Conservation (phyloP, 2,797 vertebrate genomes). For the Meriones psammophilus region DNA sequence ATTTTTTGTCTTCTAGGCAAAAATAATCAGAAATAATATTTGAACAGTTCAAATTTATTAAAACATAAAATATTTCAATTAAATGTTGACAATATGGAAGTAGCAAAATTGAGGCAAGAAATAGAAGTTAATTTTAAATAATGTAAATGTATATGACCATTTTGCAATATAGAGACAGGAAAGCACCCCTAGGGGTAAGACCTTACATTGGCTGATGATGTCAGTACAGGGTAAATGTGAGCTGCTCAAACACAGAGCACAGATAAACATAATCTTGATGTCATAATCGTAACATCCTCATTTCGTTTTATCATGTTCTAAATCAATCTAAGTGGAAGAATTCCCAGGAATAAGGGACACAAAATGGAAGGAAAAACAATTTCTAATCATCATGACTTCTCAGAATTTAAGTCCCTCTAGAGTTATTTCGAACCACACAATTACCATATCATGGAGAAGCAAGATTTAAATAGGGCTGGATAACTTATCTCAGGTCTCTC, state of each 20-base stretch:
- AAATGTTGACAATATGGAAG: background rate
- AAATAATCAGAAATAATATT: background rate
- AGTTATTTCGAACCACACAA: constrained; percentile 20
- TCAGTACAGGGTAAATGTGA: background rate
- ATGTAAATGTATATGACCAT: background rate
- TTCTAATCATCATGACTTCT: constrained; percentile 64
- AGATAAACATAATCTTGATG: background rate
- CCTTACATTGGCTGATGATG: background rate
- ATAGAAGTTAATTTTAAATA: background rate
- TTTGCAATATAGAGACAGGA: background rate
- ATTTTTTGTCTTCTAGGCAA: background rate
- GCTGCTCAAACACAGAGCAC: background rate
- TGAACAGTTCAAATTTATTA: background rate
- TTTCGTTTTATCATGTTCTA: constrained; percentile 48
- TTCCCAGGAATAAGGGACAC: constrained; percentile 28
- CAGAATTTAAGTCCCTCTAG: constrained; percentile 59
- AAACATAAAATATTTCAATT: background rate
- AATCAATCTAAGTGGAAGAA: background rate
- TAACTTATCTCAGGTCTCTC: background rate
- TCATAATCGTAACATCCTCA: background rate
- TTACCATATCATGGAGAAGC: background rate
- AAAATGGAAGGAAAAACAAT: background rate
- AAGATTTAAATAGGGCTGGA: constrained; percentile 54
- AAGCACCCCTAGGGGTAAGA: background rate
- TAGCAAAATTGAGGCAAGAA: background rate